Evolutionary conservation across 2,888 invertebrate species (phyloP), one percentile per base, ranked within the genome.

Genomic region (Andrena haemorrhoa): DNA sequence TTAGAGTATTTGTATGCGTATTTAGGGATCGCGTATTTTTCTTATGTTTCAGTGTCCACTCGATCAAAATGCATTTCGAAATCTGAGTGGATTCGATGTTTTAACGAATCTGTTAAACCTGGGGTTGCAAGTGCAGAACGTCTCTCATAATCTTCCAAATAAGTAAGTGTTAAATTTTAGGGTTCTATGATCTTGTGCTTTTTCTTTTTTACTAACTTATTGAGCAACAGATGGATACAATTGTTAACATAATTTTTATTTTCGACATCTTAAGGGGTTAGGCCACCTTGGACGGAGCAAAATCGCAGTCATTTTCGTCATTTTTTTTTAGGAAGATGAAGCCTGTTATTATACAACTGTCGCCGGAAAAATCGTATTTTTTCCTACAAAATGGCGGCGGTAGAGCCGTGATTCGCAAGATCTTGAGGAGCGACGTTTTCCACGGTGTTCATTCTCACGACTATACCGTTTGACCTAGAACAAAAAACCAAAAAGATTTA

Each of bases 91-190:
- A 0, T 95, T 97, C 85, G 94, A 95, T 3, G 95, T 95, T n/a
- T 91, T 97, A 68, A 95, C 95, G 0, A 96, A 96, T 86, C 92
- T 97, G 80, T 92, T 97, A 26, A 94, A 95, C 0, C 93, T 96
- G 3, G 96, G 96, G 0, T 94, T 96, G 60, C 96, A 96, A 76
- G 95, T 95, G 5, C 93, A 96, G 64, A 94, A 88, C 90, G 90
- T 88, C 79, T 92, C 91, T 94, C 95, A 81, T 94, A 96, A 77
- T 95, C 96, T 82, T 90, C 95, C 89, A 96, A 96, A 97, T 96
- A 94, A 95, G 96, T 95, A 83, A 85, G 92, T 86, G 73, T 29
- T 41, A 10, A 29, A 8, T 51, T 16, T 58, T 5, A 16, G 31
- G 7, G 23, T 35, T 73, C 4, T 2, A 35, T 20, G n/a, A 6